Base-by-base conservation (phyloP, 2,888 invertebrate species). In the Apeira syringaria region DNA sequence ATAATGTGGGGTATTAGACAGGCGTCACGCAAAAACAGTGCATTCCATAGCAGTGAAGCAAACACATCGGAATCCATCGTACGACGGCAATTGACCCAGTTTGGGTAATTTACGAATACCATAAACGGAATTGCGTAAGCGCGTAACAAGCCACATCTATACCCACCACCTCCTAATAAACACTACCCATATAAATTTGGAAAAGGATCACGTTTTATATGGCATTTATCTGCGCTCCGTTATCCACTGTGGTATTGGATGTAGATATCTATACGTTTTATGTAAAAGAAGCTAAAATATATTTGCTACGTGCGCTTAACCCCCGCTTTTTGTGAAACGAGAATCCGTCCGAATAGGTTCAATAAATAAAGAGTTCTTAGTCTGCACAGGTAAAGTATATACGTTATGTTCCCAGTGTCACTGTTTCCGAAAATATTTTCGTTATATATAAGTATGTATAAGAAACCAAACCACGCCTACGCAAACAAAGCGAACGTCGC, bases 161-260 rank as follows among this genome's bases (percentile, higher is more conserved):
- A 11, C 30, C 31, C 26, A 39, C 44, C 47, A 47, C 27, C 44
- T 50, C 42, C 48, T 52, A 53, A 57, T 61, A 59, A 57, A 57
- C 56, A 53, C 47, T 56, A 57, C 58, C 55, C 53, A 56, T 53
- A 60, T 61, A 60, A 56, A 56, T 61, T 61, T 44, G 41, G 50
- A 57, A 58, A 58, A 56, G 59, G 59, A 53, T 59, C 56, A 61
- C 59, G 61, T 58, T 53, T 47, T 53, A 47, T 59, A 47, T 45
- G 53, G 55, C 54, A 61, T 56, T 54, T 57, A 53, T 60, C 52
- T 59, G 37, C 34, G 32, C 27, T 44, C 28, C 49, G 45, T 49
- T 48, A 52, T 51, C 50, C 51, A 48, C 32, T 47, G 53, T 35
- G 54, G 51, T 58, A 43, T 36, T 31, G 50, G 51, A 53, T 59